Conservation (phyloP, 2,113 vertebrate genomes). For the Burhinus oedicnemus region DNA sequence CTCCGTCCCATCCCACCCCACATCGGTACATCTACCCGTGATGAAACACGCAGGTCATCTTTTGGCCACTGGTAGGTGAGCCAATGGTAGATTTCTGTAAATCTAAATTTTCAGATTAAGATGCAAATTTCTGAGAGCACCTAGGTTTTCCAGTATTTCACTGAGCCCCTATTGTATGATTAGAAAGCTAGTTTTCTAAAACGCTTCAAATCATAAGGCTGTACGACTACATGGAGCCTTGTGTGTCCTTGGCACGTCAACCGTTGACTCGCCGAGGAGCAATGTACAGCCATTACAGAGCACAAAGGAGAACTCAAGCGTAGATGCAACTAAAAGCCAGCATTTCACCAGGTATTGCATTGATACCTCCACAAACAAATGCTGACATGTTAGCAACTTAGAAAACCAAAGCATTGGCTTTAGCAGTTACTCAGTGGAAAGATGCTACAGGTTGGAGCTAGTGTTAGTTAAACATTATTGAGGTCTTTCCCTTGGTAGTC, state of each 20-base stretch:
- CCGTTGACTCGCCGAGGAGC: fast-evolving
- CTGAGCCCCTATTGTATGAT: not conserved
- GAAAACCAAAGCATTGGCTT: not conserved
- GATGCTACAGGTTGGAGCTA: not conserved
- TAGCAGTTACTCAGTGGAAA: not conserved
- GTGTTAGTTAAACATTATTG: not conserved
- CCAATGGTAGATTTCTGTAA: not conserved
- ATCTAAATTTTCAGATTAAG: not conserved
- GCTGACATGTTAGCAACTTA: not conserved
- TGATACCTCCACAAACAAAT: not conserved
- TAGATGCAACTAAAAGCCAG: not conserved
- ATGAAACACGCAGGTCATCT: fast-evolving
- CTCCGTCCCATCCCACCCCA: not conserved
- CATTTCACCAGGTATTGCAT: not conserved
- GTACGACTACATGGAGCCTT: fast-evolving
- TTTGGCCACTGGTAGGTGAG: not conserved
- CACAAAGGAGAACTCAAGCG: not conserved
- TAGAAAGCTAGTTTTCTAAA: not conserved
- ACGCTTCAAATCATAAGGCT: not conserved
- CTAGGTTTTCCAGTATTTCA: not conserved
- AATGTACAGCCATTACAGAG: not conserved
- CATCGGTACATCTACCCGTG: not conserved
- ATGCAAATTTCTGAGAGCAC: not conserved
- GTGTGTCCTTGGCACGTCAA: not conserved
- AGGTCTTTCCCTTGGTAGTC: not conserved